These are phyloP conservation scores for Malurus elegans DNA, from an alignment of 2,113 vertebrate species.

Conservation along the genomic window DNA sequence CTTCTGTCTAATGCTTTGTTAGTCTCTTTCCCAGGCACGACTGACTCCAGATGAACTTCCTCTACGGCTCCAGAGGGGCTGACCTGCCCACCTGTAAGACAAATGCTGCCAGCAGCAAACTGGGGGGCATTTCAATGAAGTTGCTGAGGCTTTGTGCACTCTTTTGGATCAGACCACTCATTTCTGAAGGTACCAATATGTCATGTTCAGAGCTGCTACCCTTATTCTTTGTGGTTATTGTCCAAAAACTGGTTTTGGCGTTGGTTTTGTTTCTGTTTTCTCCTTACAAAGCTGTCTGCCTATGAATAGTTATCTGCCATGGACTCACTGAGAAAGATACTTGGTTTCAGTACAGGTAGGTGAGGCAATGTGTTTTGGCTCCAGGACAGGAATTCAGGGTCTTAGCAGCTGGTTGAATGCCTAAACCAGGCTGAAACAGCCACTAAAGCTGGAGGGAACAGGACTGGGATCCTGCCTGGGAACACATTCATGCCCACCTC, in stretches of 20 bases:
- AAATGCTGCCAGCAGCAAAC: background rate
- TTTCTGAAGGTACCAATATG: background rate
- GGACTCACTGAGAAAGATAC: background rate
- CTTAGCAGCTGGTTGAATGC: background rate
- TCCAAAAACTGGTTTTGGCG: background rate
- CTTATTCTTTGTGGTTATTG: background rate
- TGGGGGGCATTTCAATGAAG: background rate
- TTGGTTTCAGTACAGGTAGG: background rate
- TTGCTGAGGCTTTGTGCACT: background rate
- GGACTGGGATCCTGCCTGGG: background rate
- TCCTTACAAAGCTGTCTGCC: background rate
- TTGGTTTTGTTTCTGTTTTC: background rate
- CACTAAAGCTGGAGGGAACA: background rate
- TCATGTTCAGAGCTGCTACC: background rate
- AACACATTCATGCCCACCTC: background rate
- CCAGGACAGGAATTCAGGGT: background rate
- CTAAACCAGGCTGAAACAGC: background rate
- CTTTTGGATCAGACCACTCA: background rate
- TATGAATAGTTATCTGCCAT: background rate
- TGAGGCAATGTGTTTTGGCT: background rate
- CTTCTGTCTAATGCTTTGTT: background rate
- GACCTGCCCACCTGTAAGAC: background rate
- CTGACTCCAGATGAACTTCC: background rate
- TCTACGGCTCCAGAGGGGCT: background rate
- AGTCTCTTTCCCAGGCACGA: background rate